These are phyloP conservation scores for Phymorhynchus buccinoides DNA, from an alignment of 1,140 invertebrate species.

Conservation along the genomic window DNA sequence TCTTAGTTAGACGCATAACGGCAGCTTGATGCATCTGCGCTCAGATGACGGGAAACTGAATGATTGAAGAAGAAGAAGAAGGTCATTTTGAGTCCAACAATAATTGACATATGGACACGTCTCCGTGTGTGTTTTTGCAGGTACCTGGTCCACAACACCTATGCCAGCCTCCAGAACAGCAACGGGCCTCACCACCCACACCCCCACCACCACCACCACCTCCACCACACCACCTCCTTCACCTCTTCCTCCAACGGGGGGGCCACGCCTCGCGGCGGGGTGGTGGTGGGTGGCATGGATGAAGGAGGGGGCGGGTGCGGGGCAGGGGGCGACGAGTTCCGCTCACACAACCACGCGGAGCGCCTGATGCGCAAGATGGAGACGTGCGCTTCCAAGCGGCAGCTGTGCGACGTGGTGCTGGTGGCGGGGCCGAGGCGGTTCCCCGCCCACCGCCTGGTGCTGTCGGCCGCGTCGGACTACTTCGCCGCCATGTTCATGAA, in stretches of 20 bases:
- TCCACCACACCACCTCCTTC: constrained; percentile 50
- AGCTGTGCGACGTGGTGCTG: constrained; percentile 69
- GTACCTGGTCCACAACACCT: constrained; percentile 65
- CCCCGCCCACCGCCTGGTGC: constrained; percentile 82
- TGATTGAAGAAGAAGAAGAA: too few relatives aligned
- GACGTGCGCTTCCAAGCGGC: constrained; percentile 83
- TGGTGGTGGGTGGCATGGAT: too few relatives aligned
- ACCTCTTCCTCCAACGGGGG: constrained; percentile 46
- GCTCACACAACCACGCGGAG: constrained; percentile 85
- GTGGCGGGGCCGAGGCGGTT: constrained; percentile 77
- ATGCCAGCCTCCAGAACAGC: constrained; percentile 49
- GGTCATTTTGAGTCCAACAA: not conserved
- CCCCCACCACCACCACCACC: constrained; percentile 46
- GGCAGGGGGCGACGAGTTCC: constrained; percentile 88
- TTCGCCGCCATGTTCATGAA: constrained; percentile 96
- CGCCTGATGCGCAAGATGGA: constrained; percentile 86
- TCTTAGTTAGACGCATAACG: too few relatives aligned
- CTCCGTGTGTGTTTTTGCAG: constrained; percentile 40
- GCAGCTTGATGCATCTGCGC: too few relatives aligned
- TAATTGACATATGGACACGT: not conserved
- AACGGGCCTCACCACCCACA: constrained; percentile 2
- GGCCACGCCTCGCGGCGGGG: constrained; percentile 22
- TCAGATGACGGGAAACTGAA: too few relatives aligned
- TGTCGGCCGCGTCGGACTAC: constrained; percentile 93
- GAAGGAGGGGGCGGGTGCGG: constrained; percentile 53